Conservation (phyloP, 1,140 invertebrate genomes). For the Caenorhabditis latens region DNA sequence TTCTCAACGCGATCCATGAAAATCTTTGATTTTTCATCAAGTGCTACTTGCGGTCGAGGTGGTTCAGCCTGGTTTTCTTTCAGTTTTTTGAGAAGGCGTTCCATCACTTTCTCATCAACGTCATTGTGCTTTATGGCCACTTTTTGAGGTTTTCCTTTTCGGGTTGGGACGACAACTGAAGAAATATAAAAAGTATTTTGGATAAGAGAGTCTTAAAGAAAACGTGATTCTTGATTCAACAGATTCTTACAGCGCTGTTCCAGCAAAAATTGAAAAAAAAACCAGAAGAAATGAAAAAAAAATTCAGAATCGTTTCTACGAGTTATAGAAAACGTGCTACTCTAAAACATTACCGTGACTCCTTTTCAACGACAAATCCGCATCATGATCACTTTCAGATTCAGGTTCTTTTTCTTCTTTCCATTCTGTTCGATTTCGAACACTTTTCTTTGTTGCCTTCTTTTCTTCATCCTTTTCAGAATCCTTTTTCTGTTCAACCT, state of each 20-base stretch:
- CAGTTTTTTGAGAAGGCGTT: constrained; percentile 13
- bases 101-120: constrained; percentile 23
- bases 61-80: constrained; percentile 3
- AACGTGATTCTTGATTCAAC: too few species aligned
- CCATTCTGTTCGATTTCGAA: background rate
- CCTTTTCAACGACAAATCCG: background rate
- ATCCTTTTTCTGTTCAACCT: background rate
- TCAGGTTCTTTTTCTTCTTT: constrained; percentile 1
- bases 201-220: background rate
- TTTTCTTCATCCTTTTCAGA: constrained; percentile 13
- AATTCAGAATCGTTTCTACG: too few species aligned
- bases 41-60: background rate
- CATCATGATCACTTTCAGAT: background rate
- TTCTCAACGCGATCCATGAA: constrained; percentile 36
- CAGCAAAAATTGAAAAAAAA: too few species aligned
- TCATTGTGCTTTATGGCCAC: constrained; percentile 5
- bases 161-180: constrained; percentile 1
- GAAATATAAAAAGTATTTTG: background rate
- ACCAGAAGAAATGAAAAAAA: too few species aligned
- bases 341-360: constrained; percentile 6
- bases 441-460: background rate
- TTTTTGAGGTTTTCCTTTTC: constrained; percentile 38
- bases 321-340: too few species aligned
- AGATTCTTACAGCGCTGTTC: too few species aligned
- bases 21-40: constrained; percentile 42